A percentile compares a stretch with the other conserved stretches of the same genome.
These are phyloP conservation scores for Cydia strobilella DNA, from an alignment of 1,140 invertebrate species.

Conservation along the genomic window DNA sequence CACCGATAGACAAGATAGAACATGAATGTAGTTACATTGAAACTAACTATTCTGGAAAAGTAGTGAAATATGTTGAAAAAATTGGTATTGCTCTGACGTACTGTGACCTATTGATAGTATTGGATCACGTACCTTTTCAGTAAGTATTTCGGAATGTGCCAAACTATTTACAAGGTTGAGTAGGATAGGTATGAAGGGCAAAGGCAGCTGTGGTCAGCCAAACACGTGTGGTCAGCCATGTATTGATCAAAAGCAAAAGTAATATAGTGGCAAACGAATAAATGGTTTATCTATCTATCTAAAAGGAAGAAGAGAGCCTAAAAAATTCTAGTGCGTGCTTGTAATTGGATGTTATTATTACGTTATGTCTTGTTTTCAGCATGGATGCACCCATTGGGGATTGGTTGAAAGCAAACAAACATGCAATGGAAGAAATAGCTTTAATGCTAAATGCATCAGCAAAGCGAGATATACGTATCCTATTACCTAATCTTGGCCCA, in stretches of 20 bases:
- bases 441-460: conserved; percentile 72
- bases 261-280: no score
- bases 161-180: no score
- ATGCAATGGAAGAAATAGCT: conserved; percentile 60
- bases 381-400: conserved; percentile 53
- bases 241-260: no score
- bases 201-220: no score
- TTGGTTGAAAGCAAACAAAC: conserved; percentile 63
- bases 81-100: conserved; percentile 66
- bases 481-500: conserved; percentile 76
- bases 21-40: conserved; percentile 60
- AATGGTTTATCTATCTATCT: no score
- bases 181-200: no score
- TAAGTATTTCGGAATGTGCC: conserved; percentile 40
- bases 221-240: no score
- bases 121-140: conserved; percentile 67
- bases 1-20: conserved; percentile 62
- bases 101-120: conserved; percentile 62
- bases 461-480: conserved; percentile 60
- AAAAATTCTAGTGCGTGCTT: no score
- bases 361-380: conserved; percentile 48
- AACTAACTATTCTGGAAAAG: conserved; percentile 53
- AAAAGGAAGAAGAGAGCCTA: no score
- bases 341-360: background rate
- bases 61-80: conserved; percentile 63